Conservation (phyloP, 2,888 invertebrate genomes). For the Opisthograptis luteolata region DNA sequence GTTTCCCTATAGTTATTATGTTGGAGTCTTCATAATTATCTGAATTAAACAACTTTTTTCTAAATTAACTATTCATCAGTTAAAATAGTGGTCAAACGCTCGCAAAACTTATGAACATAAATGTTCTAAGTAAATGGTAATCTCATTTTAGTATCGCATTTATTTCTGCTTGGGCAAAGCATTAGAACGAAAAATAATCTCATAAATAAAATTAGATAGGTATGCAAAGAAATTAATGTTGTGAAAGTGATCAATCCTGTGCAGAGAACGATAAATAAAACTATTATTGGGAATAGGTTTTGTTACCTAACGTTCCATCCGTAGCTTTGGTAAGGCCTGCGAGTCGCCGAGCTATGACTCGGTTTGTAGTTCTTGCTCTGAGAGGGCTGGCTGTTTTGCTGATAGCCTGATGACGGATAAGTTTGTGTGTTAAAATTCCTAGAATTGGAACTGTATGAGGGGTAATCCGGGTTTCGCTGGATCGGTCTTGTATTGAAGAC, state of each 20-base stretch:
- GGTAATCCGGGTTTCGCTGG: conserved; percentile 74
- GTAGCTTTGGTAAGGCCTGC: conserved; percentile 65
- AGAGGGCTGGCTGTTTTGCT: conserved; percentile 59
- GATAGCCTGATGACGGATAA: conserved; percentile 70
- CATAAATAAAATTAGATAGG: conserved; percentile 16
- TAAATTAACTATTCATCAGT: too few relatives aligned
- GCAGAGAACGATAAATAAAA: conserved; percentile 17
- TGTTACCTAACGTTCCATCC: conserved; percentile 82
- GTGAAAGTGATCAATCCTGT: conserved; percentile 25
- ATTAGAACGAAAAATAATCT: conserved; percentile 8
- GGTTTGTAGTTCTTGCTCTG: conserved; percentile 71
- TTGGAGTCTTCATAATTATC: too few relatives aligned
- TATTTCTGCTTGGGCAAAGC: background rate
- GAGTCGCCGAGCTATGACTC: conserved; percentile 57
- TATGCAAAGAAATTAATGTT: conserved; percentile 23
- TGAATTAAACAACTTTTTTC: too few relatives aligned
- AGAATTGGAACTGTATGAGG: conserved; percentile 66
- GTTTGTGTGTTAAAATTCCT: conserved; percentile 69
- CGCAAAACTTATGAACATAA: too few relatives aligned
- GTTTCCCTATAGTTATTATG: too few relatives aligned
- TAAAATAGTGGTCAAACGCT: too few relatives aligned
- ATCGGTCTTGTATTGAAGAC: conserved; percentile 76
- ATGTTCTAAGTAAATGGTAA: too few relatives aligned
- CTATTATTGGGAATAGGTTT: conserved; percentile 18
- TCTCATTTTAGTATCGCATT: background rate